Percentiles rank a stretch among this genome's conserved stretches.
Conservation (phyloP, 2,888 invertebrate species). For the Crioceris asparagi region DNA sequence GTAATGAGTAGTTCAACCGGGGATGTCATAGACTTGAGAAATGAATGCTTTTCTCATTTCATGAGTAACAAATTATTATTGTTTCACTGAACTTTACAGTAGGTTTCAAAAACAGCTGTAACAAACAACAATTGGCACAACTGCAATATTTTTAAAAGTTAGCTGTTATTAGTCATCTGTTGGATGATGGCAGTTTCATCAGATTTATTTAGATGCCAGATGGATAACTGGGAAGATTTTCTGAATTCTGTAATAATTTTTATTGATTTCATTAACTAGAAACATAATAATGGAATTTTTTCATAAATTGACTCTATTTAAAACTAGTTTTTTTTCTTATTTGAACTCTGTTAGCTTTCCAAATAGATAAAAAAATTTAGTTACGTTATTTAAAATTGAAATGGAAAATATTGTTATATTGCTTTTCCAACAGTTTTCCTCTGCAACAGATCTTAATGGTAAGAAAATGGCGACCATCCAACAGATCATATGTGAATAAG, state of each 20-base stretch:
- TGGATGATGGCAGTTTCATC: too few relatives aligned
- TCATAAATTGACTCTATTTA: too few relatives aligned
- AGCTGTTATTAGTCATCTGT: constrained; percentile 22
- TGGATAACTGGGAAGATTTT: too few relatives aligned
- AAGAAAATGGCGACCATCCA: constrained; percentile 15
- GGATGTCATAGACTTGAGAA: too few relatives aligned
- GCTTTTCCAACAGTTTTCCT: neutral
- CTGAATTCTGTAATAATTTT: too few relatives aligned
- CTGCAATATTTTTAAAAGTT: constrained; percentile 18
- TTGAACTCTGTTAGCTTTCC: neutral
- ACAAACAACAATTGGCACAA: constrained; percentile 30
- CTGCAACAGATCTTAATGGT: neutral
- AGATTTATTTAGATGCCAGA: too few relatives aligned
- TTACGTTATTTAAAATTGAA: neutral
- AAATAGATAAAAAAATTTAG: neutral
- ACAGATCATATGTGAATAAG: constrained; percentile 27
- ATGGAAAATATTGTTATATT: neutral
- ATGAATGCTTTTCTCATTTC: too few relatives aligned
- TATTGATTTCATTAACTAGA: too few relatives aligned
- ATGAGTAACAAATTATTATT: neutral
- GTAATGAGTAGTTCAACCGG: too few relatives aligned
- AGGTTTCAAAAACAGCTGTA: constrained; percentile 31
- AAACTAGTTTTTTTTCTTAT: too few relatives aligned
- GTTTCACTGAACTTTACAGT: constrained; percentile 4
- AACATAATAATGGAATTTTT: too few relatives aligned